Conservation (phyloP, 2,113 vertebrate species). For the Seriola dumerili region DNA sequence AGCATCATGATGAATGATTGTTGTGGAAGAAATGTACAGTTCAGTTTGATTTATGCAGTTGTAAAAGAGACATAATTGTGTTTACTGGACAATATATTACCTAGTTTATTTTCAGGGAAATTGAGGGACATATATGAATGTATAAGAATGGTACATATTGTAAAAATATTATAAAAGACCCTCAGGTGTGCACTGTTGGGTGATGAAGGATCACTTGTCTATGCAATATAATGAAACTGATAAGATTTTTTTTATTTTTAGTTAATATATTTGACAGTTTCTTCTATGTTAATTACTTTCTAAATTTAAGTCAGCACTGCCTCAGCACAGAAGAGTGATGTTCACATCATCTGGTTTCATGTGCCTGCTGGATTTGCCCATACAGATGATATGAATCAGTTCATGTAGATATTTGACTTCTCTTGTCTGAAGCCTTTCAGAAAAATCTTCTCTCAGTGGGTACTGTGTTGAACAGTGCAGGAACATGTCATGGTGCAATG, state of each 20-base stretch:
- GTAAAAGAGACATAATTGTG: constrained; percentile 18
- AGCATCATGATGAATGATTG: constrained; percentile 24
- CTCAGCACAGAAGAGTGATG: constrained; percentile 61
- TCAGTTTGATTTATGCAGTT: constrained; percentile 37
- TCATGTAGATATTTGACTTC: constrained; percentile 32
- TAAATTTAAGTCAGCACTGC: constrained; percentile 49
- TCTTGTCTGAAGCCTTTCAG: constrained; percentile 48
- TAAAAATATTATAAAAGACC: constrained; percentile 17
- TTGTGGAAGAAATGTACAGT: neutral
- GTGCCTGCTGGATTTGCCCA: constrained; percentile 77
- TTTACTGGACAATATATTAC: constrained; percentile 16
- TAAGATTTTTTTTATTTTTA: constrained; percentile 41
- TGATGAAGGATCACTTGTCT: constrained; percentile 64
- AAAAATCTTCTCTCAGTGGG: constrained; percentile 40
- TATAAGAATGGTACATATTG: constrained; percentile 46
- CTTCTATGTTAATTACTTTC: constrained; percentile 24
- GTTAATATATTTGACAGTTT: constrained; percentile 51
- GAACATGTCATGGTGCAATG: constrained; percentile 50
- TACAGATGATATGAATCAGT: constrained; percentile 63
- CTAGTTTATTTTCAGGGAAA: constrained; percentile 50
- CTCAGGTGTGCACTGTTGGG: constrained; percentile 48
- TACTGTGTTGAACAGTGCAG: constrained; percentile 19
- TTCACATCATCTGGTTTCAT: constrained; percentile 70
- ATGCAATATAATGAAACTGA: constrained; percentile 61
- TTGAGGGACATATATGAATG: constrained; percentile 49